phyloP scores from a whole-genome alignment of 1,140 invertebrate species.

The Pseudomyrmex flavicornis region DNA sequence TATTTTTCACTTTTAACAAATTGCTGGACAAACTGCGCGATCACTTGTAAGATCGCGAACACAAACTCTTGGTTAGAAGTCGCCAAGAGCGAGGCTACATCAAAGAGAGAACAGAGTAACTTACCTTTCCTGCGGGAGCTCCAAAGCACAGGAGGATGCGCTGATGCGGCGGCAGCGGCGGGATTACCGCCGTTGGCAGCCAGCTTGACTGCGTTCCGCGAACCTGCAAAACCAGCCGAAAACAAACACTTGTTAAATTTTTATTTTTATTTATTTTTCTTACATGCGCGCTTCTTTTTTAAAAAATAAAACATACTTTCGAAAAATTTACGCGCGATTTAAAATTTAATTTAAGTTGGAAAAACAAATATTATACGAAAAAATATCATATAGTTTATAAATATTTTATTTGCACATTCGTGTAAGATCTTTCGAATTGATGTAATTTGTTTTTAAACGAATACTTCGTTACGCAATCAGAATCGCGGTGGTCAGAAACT shows the following conservation, averaged over 20 bases:
- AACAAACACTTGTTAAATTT: neutral
- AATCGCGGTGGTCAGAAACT: too few relatives aligned
- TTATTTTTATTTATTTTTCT: neutral
- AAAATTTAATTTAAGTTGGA: too few relatives aligned
- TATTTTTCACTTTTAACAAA: constrained; percentile 68
- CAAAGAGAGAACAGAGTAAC: constrained; percentile 78
- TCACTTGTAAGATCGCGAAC: constrained; percentile 90
- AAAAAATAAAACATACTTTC: too few relatives aligned
- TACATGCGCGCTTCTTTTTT: neutral
- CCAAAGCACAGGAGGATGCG: constrained; percentile 92
- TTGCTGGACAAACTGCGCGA: constrained; percentile 90
- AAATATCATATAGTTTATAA: too few relatives aligned
- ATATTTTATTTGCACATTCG: too few relatives aligned
- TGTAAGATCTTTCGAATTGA: too few relatives aligned
- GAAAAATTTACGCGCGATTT: too few relatives aligned
- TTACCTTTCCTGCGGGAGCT: constrained; percentile 91
- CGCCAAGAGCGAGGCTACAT: constrained; percentile 83
- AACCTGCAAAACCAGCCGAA: constrained; percentile 80
- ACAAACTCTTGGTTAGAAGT: constrained; percentile 94
- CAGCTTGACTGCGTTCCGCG: constrained; percentile 88
- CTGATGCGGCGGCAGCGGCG: constrained; percentile 82
- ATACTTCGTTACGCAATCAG: too few relatives aligned
- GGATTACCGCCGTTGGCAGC: constrained; percentile 88
- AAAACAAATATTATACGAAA: too few relatives aligned
- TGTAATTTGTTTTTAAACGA: too few relatives aligned